These are phyloP conservation scores for Limosa lapponica DNA, from an alignment of 2,797 vertebrate species.

Conservation along the genomic window DNA sequence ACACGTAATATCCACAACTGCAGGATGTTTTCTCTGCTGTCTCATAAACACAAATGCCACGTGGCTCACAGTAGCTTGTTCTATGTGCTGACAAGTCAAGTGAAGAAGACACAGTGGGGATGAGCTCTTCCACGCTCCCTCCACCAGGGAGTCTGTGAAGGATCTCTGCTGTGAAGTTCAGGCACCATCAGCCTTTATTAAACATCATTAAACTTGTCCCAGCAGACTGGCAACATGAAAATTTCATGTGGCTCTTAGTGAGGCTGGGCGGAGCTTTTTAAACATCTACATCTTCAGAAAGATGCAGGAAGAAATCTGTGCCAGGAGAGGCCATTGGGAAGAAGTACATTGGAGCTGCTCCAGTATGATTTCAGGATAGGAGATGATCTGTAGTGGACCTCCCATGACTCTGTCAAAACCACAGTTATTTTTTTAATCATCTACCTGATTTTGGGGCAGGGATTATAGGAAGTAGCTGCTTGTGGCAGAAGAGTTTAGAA, in stretches of 20 bases:
- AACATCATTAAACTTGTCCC: background rate
- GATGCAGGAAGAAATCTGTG: background rate
- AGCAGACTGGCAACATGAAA: background rate
- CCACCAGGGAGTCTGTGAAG: background rate
- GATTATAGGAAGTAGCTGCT: background rate
- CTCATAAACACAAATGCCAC: background rate
- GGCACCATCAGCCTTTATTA: constrained; percentile 21
- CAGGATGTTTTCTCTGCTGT: background rate
- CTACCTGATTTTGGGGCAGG: background rate
- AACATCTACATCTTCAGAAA: background rate
- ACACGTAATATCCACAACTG: background rate
- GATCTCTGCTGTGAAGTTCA: background rate
- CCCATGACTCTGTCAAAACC: background rate
- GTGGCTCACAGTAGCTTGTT: background rate
- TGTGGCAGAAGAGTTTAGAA: background rate
- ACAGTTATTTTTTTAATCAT: background rate
- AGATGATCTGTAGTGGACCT: background rate
- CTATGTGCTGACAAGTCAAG: background rate
- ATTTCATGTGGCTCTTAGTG: constrained; percentile 20
- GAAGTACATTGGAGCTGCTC: background rate
- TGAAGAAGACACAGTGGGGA: background rate
- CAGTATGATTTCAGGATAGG: background rate
- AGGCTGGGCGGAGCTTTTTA: background rate
- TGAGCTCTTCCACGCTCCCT: background rate
- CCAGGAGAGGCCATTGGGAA: background rate